These are phyloP conservation scores for Drosophila cognata DNA, from an alignment of 2,888 invertebrate genomes.

Conservation along the genomic window DNA sequence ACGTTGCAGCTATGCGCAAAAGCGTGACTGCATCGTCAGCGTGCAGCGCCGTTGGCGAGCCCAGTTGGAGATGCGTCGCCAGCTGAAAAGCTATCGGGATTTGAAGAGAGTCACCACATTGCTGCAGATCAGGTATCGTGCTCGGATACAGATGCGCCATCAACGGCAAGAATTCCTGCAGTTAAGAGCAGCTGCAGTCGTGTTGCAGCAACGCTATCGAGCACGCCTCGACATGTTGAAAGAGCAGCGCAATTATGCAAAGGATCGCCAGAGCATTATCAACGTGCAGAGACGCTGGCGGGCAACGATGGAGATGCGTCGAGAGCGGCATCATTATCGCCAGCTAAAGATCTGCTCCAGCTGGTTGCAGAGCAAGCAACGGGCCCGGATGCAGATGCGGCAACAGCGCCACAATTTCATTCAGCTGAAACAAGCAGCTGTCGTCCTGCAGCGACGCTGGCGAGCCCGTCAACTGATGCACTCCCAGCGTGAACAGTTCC, in stretches of 20 bases:
- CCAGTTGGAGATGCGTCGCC: constrained; percentile 64
- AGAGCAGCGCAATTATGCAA: constrained; percentile 58
- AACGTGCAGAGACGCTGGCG: constrained; percentile 81
- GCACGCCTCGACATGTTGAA: constrained; percentile 70
- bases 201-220: constrained; percentile 66
- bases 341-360: constrained; percentile 62
- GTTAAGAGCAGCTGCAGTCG: constrained; percentile 47
- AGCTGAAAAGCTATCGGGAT: constrained; percentile 23
- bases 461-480: constrained; percentile 74
- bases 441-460: constrained; percentile 82
- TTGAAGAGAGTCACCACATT: constrained; percentile 5
- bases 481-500: constrained; percentile 52
- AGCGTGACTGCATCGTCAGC: constrained; percentile 74
- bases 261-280: constrained; percentile 67
- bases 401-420: constrained; percentile 61
- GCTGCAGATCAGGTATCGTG: constrained; percentile 46
- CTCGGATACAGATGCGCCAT: constrained; percentile 53
- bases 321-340: constrained; percentile 72
- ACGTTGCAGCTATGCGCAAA: constrained; percentile 54
- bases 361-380: constrained; percentile 78
- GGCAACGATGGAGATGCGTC: constrained; percentile 76
- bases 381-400: constrained; percentile 75
- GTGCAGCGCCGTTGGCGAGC: constrained; percentile 86
- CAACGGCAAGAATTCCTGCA: constrained; percentile 43
- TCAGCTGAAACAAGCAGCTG: constrained; percentile 48